Percentiles rank a stretch among this genome's conserved stretches.
These are phyloP conservation scores for Heteromyza rotundicornis DNA, from an alignment of 2,888 invertebrate species.

Conservation along the genomic window DNA sequence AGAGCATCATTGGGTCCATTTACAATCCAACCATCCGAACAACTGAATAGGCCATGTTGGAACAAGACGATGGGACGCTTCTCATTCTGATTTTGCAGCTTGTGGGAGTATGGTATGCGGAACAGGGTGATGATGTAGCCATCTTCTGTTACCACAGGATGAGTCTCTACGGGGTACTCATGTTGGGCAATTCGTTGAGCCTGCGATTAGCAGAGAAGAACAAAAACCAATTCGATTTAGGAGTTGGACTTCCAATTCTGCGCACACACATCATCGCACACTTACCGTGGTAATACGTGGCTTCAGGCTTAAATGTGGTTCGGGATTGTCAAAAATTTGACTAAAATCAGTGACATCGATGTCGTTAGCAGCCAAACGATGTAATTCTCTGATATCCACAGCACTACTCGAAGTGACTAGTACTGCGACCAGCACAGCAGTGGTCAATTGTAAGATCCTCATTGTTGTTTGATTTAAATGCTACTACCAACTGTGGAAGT, in stretches of 20 bases:
- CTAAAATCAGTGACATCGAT: no score
- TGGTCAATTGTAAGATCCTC: no score
- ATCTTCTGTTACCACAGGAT: slow-evolving; percentile 57
- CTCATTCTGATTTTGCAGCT: slow-evolving; percentile 38
- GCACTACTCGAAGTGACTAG: no score
- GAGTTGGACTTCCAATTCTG: neutral
- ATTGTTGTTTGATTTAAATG: no score
- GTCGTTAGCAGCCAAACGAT: no score
- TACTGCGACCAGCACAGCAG: no score
- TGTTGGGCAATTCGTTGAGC: slow-evolving; percentile 55
- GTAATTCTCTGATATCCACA: no score
- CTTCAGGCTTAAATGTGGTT: slow-evolving; percentile 33
- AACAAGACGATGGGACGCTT: slow-evolving; percentile 55
- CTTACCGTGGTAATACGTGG: slow-evolving; percentile 36
- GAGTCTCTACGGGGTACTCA: slow-evolving; percentile 72
- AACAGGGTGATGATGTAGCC: slow-evolving; percentile 50
- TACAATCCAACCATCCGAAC: slow-evolving; percentile 51
- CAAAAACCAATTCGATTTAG: slow-evolving; percentile 3
- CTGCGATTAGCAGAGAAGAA: slow-evolving; percentile 13
- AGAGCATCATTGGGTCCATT: slow-evolving; percentile 45
- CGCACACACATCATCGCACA: no score
- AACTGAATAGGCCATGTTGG: slow-evolving; percentile 64
- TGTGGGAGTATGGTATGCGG: slow-evolving; percentile 51
- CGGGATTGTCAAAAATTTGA: slow-evolving; percentile 40
- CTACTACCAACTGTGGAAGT: no score